Base-by-base conservation (phyloP, 2,888 invertebrate species). In the Euplagia quadripunctaria region DNA sequence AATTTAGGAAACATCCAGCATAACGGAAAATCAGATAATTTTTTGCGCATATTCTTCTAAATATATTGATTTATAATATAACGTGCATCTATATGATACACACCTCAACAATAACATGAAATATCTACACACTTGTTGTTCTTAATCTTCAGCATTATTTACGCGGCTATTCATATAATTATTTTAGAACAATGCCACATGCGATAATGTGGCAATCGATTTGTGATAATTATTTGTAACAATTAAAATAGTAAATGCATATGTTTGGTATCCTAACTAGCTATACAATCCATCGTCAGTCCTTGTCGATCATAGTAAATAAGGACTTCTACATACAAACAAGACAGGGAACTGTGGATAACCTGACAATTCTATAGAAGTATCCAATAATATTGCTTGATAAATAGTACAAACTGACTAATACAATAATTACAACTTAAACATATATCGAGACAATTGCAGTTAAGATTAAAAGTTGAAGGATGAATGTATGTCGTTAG, bases 191-290 rank as follows among this genome's bases (percentile, higher is more conserved):
- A 66, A 79, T 71, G 76, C 72, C 76, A 77, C 76, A 78, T 31
- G 31, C 76, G 79, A 76, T 76, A 77, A 77, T 78, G 73, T 77
- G 74, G 77, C 72, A 20, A 77, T 61, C 68, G 67, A 79, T 82
- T 82, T 86, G 83, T 84, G 81, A 84, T 78, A 68, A 80, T 71
- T 75, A 84, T 80, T 85, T 81, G 78, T 84, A 85, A 87, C 82
- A 86, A 82, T 82, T 82, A 88, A 85, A 86, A 78, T 86, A 89
- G 80, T 91, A 91, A 91, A 91, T 91, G 91, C 91, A 88, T 73
- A 84, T 78, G 82, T 84, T 87, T 87, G 83, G 85, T 89, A 85
- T 79, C 79, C 81, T 86, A 88, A 79, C 73, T 79, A 80, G 76
- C 49, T 79, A 75, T 79, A 78, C 77, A 84, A 85, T 85, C 80